Percentiles rank a stretch among this genome's conserved stretches.
phyloP scores from a whole-genome alignment of 2,113 vertebrate species.

The Lucifuga dentata region DNA sequence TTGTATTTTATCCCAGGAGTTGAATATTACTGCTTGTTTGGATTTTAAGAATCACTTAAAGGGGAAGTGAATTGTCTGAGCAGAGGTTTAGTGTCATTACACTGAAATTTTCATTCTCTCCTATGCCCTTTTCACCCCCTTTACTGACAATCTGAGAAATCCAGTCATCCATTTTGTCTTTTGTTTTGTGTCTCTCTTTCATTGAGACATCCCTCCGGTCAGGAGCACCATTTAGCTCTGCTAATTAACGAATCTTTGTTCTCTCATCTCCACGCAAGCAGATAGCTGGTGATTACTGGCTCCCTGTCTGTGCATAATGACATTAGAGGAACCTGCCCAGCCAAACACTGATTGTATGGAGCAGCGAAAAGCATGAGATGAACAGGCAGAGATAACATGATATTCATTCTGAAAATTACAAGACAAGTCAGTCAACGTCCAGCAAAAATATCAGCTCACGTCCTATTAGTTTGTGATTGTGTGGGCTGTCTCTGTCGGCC shows the following conservation, averaged over 20 bases:
- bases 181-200: slow-evolving; percentile 15
- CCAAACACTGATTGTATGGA: slow-evolving; percentile 58
- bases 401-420: no score
- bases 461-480: no score
- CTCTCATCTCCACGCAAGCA: slow-evolving; percentile 67
- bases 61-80: slow-evolving; percentile 22
- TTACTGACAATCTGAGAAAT: slow-evolving; percentile 5
- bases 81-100: slow-evolving; percentile 8
- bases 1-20: no score
- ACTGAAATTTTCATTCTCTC: slow-evolving; percentile 9
- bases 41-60: slow-evolving; percentile 14
- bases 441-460: no score
- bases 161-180: slow-evolving; percentile 25
- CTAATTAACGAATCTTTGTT: slow-evolving; percentile 76
- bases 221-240: slow-evolving; percentile 61
- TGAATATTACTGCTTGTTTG: slow-evolving; percentile 1
- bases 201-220: slow-evolving; percentile 58
- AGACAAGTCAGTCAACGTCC: no score
- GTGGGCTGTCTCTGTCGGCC: no score
- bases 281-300: slow-evolving; percentile 76
- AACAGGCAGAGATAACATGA: no score
- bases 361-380: slow-evolving; percentile 13
- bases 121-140: slow-evolving; percentile 39
- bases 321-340: slow-evolving; percentile 52
- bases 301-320: slow-evolving; percentile 67